Base-by-base conservation (phyloP, 2,797 vertebrate genomes). In the Hippocampus kuda region DNA sequence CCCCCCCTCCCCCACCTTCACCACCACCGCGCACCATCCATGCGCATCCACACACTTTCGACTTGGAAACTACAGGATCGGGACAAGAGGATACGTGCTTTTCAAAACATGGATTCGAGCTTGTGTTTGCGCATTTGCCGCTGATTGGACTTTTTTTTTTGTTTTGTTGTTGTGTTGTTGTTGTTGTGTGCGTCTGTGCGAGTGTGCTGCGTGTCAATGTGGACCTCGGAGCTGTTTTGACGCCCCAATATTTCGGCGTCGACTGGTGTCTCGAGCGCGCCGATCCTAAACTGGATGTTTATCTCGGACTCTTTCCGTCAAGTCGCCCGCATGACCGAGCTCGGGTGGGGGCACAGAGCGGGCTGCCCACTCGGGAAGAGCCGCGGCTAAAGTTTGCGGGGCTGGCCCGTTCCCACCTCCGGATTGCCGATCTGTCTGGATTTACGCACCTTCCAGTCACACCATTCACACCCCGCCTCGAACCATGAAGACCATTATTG, bases 371-470 rank as follows among this genome's bases (percentile, higher is more conserved):
- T 87, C 84, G 89, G 85, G 84, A 86, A 88, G 81, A 91, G 87
- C 85, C 85, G 83, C 85, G 88, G 90, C 84, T 92, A 85, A 92
- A 92, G 89, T 91, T 92, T 90, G 77, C 81, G 80, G 86, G 34
- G 83, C 72, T 77, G 77, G 67, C 75, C 75, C 73, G 79, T 73
- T 74, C 1, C 74, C 75, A 77, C 77, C 83, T 77, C 77, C 75
- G 69, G 81, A 48, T 77, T 79, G 89, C 88, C 59, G 20, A 88
- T 78, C 80, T 71, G 70, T 75, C 68, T 72, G 87, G 81, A 87
- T 80, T 79, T 82, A 71, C 66, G 79, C 77, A 61, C 78, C 81
- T 82, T 86, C 89, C 89, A 88, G 34, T 88, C 87, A 88, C 51
- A n/a, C 22, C 22, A n/a, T 86, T 82, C 76, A 72, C 68, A 72